phyloP scores from a whole-genome alignment of 2,888 invertebrate genomes.

The Pachliopta kotzebuea region DNA sequence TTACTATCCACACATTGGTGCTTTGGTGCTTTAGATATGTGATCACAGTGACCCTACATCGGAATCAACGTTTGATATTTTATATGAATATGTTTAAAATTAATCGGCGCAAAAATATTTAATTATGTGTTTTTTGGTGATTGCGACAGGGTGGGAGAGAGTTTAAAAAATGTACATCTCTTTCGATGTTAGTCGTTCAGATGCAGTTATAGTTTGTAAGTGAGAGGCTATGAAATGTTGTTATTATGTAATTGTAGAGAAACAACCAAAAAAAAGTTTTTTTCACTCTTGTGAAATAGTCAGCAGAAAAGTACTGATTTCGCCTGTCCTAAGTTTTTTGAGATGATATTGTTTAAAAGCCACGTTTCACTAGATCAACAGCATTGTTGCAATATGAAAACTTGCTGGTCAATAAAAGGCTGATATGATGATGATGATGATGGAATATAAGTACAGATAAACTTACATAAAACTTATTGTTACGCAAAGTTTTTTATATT shows the following conservation, averaged over 20 bases:
- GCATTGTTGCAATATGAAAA: background rate
- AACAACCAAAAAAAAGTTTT: slow-evolving; percentile 36
- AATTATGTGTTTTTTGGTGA: slow-evolving; percentile 24
- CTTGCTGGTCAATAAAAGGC: background rate
- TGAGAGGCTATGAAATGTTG: slow-evolving; percentile 49
- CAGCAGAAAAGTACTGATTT: slow-evolving; percentile 29
- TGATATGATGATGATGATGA: too few relatives aligned
- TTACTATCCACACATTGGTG: slow-evolving; percentile 57
- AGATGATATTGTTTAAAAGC: slow-evolving; percentile 22
- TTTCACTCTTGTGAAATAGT: slow-evolving; percentile 28
- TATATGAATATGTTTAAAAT: slow-evolving; percentile 5
- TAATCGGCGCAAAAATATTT: slow-evolving; percentile 11
- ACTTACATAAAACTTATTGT: background rate
- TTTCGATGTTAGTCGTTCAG: slow-evolving; percentile 30
- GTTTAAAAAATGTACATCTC: slow-evolving; percentile 10
- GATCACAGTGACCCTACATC: slow-evolving; percentile 65
- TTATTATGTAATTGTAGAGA: slow-evolving; percentile 35
- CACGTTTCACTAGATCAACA: slow-evolving; percentile 20
- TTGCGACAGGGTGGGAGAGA: slow-evolving; percentile 29
- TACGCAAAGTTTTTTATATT: background rate
- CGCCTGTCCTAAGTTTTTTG: slow-evolving; percentile 19
- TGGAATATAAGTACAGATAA: too few relatives aligned
- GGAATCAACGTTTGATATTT: slow-evolving; percentile 30
- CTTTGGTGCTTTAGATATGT: slow-evolving; percentile 66
- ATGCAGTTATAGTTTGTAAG: slow-evolving; percentile 39